Evolutionary conservation across 2,888 invertebrate species (phyloP), one percentile per base, ranked within the genome.

Genomic region (Melanostoma scalare): DNA sequence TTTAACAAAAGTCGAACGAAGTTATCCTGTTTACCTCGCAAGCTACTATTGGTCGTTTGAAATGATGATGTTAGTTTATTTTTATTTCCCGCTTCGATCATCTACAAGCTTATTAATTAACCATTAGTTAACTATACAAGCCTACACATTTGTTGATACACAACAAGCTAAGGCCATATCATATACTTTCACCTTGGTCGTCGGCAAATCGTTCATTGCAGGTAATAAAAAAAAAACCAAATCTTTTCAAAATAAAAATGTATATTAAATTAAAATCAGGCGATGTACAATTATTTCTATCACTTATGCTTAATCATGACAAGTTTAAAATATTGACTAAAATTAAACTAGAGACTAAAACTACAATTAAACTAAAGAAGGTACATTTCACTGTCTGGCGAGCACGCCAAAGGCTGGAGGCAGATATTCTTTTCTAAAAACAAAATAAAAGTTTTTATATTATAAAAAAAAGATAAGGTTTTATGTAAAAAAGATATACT

Each of bases 291-390:
- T 40, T 38, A 52, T 69, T 65, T 73, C 46, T 77, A 73, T 73
- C 50, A 68, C 67, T 61, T 73, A 74, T 77, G 73, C 63, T 74
- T 77, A 77, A 77, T 69, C 73, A 82, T 78, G 73, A 77, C 35
- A 81, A 63, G 30, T 81, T 81, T 73, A 42, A 78, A 63, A 42
- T 69, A 82, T 58, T 77, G 36, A 76, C 73, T 78, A 69, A 33
- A 52, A 48, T 46, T 72, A 73, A 10, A 58, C 63, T 77, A 73
- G n/a, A 38, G 40, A 36, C 52, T 71, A 71, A 60, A 9, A 42
- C 52, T 63, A 33, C 5, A 68, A 55, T 61, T 76, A 72, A 67
- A 38, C 35, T 35, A 40, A 68, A 44, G 33, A 68, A 82, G 82
- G 77, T 82, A 77, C 77, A 69, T 31, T 53, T 58, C 63, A 68